Evolutionary conservation across 2,888 invertebrate genomes (phyloP), one percentile per base, ranked within the genome.

Genomic region (Osmoderma eremita): DNA sequence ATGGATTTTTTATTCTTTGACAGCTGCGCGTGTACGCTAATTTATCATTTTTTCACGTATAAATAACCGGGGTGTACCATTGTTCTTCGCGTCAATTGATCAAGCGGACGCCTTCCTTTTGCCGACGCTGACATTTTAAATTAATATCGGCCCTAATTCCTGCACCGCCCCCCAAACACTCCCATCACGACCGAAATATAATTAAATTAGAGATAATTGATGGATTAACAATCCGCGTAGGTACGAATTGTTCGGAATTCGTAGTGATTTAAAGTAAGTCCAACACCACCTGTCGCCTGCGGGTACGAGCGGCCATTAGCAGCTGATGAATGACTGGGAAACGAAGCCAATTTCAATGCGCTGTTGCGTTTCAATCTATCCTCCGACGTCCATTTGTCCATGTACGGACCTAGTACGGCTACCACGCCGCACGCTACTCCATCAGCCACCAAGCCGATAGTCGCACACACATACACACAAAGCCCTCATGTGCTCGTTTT

Each of bases 301-400:
- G 75, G 76, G 74, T 78, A 78, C 73, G 74, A 75, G 75, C 76
- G 71, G 74, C 78, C 77, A 79, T 80, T 80, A 79, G 77, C 77
- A 74, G 74, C 78, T 80, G 80, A 80, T 79, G 78, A 80, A 80
- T 79, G 79, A 77, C 77, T 77, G 77, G 78, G 77, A 78, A 79
- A 79, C 79, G 78, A 78, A 79, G 79, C 78, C 79, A 79, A 80
- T 80, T 79, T 78, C 78, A 76, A 74, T 76, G 77, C 76, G 76
- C 78, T 77, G 77, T 77, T 77, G 77, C 78, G 74, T 75, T 77
- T 75, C 77, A 75, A 73, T 72, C 73, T 70, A 71, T 71, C 71
- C 72, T 69, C 68, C 69, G 45, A 66, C 69, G 67, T 69, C 72
- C 70, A 70, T 72, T 73, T 71, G 69, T 71, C 67, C 68, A 54